phyloP scores from a whole-genome alignment of 2,888 invertebrate species.

The Capitulum mitella region DNA sequence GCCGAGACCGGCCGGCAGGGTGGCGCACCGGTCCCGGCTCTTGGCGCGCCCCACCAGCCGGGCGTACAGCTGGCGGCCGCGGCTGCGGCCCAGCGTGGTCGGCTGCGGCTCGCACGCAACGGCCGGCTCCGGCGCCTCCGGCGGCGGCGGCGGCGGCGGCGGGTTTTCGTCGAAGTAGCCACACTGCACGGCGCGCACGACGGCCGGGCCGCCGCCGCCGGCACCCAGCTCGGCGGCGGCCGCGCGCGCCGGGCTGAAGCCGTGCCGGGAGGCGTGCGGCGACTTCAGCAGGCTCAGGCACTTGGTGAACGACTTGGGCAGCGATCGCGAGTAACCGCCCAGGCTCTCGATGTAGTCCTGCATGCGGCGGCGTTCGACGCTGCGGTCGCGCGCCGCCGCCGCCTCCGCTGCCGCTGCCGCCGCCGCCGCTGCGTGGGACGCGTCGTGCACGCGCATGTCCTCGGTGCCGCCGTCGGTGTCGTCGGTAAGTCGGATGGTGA shows the following conservation, averaged over 20 bases:
- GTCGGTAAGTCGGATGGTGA: no score
- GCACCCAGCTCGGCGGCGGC: neutral
- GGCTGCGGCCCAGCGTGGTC: slow-evolving; percentile 3
- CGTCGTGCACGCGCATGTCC: neutral
- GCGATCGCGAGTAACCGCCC: slow-evolving; percentile 9
- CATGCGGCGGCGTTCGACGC: slow-evolving; percentile 6
- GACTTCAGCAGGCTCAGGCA: slow-evolving; percentile 14
- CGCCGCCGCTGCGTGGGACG: neutral
- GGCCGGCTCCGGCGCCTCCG: slow-evolving; percentile 30
- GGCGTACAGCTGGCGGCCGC: slow-evolving; percentile 26
- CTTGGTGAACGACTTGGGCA: slow-evolving; percentile 23
- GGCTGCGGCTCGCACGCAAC: neutral
- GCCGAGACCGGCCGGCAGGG: neutral
- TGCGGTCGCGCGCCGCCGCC: neutral
- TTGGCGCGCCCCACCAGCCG: slow-evolving; percentile 28
- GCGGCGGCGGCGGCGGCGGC: neutral
- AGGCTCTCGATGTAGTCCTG: slow-evolving; percentile 20
- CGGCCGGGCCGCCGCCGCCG: neutral
- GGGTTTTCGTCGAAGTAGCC: neutral
- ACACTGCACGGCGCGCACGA: neutral
- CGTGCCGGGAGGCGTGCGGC: slow-evolving; percentile 1
- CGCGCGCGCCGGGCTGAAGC: neutral
- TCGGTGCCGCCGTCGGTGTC: no score
- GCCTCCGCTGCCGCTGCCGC: neutral
- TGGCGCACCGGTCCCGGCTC: slow-evolving; percentile 11